Evolutionary conservation across 1,140 invertebrate species (phyloP).

Genomic region (Diorhabda carinulata): DNA sequence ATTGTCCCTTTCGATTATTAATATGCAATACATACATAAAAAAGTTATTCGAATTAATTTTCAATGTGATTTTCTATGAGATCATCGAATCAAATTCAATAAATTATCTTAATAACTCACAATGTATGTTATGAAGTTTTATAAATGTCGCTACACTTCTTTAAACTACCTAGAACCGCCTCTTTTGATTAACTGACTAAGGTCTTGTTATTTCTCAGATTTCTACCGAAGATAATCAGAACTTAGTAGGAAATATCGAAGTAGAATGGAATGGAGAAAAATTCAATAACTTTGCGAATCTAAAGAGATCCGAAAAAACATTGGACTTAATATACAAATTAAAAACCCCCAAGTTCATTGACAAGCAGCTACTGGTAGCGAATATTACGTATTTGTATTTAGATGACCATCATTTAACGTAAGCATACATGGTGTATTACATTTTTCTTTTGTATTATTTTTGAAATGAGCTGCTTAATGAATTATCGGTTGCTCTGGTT

Average conservation of each 20-base stretch:
- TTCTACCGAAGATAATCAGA: slow-evolving; percentile 26
- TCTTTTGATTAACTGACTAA: background rate
- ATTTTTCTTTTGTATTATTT: slow-evolving; percentile 20
- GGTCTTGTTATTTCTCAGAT: slow-evolving; percentile 22
- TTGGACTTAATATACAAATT: slow-evolving; percentile 51
- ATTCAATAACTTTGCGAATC: slow-evolving; percentile 50
- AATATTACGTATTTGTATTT: slow-evolving; percentile 46
- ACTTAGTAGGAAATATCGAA: slow-evolving; percentile 52
- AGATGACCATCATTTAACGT: slow-evolving; percentile 47
- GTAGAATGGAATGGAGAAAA: slow-evolving; percentile 49
- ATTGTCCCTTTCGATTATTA: too few relatives aligned
- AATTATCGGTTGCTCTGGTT: too few relatives aligned
- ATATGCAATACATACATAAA: too few relatives aligned
- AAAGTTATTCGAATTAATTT: too few relatives aligned
- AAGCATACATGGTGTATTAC: slow-evolving; percentile 31
- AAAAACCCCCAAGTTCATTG: slow-evolving; percentile 47
- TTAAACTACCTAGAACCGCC: background rate
- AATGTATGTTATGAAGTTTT: background rate
- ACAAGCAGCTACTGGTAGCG: slow-evolving; percentile 50
- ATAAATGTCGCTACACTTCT: background rate
- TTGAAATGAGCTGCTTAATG: background rate
- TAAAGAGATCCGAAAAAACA: slow-evolving; percentile 45
- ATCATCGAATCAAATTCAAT: background rate
- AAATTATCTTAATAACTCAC: background rate
- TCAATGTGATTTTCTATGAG: too few relatives aligned